These are phyloP conservation scores for Isurus oxyrinchus DNA, from an alignment of 2,113 vertebrate genomes.

Conservation along the genomic window DNA sequence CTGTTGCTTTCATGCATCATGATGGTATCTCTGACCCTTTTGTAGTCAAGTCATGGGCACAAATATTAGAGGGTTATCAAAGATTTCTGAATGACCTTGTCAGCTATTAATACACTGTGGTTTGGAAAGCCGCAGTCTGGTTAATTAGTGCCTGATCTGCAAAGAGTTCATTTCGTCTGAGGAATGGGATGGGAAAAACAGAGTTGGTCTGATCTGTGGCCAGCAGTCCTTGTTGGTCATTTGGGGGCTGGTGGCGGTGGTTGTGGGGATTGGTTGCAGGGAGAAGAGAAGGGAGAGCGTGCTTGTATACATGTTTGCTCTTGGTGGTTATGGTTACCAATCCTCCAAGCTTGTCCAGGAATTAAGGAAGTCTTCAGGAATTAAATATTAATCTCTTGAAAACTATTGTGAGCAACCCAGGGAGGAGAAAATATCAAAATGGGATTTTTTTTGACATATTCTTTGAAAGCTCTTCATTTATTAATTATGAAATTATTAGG, in stretches of 20 bases:
- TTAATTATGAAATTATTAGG: neutral
- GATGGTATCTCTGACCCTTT: neutral
- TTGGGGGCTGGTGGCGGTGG: neutral
- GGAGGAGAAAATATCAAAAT: neutral
- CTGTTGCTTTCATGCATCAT: neutral
- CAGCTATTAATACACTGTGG: neutral
- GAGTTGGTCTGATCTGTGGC: neutral
- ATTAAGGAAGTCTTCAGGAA: too few relatives aligned
- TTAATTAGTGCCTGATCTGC: neutral
- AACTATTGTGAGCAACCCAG: neutral
- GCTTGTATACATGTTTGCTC: neutral
- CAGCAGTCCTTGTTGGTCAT: neutral
- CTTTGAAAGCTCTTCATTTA: neutral
- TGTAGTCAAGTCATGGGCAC: neutral
- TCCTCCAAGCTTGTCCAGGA: too few relatives aligned
- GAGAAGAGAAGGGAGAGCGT: neutral
- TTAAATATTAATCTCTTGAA: neutral
- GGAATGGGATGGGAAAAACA: neutral
- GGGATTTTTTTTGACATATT: neutral
- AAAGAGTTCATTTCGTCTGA: neutral
- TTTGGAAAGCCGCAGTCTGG: neutral
- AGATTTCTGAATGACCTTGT: neutral
- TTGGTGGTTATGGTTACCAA: neutral
- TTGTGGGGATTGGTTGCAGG: neutral
- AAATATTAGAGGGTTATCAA: neutral